phyloP scores from a whole-genome alignment of 2,797 vertebrate genomes.

The Lepus oiostolus region DNA sequence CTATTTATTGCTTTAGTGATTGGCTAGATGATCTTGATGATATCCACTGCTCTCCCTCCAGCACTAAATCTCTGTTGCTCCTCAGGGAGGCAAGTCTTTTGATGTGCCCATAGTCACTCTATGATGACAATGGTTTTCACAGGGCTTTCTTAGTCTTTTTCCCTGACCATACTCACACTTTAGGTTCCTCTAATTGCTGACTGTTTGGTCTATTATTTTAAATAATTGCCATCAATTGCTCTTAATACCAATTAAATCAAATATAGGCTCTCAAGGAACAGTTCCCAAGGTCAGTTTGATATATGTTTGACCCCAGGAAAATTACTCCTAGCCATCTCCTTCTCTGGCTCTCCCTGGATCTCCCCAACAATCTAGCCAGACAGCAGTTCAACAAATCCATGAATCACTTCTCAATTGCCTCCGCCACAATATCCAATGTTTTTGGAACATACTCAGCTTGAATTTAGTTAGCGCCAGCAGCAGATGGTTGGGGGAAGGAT shows the following conservation, averaged over 20 bases:
- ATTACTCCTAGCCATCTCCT: neutral
- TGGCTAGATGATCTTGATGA: neutral
- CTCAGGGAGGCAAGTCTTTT: neutral
- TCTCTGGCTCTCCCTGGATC: neutral
- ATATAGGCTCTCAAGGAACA: neutral
- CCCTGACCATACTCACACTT: neutral
- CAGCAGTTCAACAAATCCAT: conserved; percentile 3
- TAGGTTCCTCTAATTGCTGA: conserved; percentile 13
- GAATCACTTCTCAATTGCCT: neutral
- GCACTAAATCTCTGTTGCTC: neutral
- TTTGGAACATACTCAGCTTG: neutral
- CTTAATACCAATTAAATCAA: conserved; percentile 1
- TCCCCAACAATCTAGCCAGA: conserved; percentile 3
- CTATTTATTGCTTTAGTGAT: neutral
- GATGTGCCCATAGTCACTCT: neutral
- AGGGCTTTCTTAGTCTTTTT: neutral
- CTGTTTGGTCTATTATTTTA: conserved; percentile 3
- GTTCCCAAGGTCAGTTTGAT: conserved; percentile 2
- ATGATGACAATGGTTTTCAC: neutral
- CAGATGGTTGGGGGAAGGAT: neutral
- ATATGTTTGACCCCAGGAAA: conserved; percentile 6
- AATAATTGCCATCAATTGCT: neutral
- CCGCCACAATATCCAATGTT: neutral
- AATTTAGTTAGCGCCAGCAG: conserved; percentile 37
- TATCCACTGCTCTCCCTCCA: neutral